Base-by-base conservation (phyloP, 2,888 invertebrate species). In the Eristalinus aeneus region DNA sequence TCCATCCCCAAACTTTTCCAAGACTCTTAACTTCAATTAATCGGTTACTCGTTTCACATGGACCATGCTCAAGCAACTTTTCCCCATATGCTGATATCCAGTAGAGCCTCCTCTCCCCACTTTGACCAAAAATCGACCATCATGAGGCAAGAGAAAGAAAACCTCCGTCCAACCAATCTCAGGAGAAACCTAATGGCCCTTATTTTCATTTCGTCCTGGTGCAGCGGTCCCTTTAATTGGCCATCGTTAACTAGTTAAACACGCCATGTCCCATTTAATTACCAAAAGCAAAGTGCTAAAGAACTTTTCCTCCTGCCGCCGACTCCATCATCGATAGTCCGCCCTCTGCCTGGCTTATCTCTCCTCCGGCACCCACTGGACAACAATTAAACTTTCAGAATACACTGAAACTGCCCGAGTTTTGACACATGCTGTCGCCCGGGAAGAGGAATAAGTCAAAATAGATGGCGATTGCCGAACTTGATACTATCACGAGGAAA, bases 381-480 rank as follows among this genome's bases (percentile, higher is more conserved):
- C 76, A 61, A n/a, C 34, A 54, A 61, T 68, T 68, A 76, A 76
- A 76, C 61, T 61, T 39, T 27, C 27, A 20, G 46, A 72, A 63
- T 20, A 61, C 61, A 63, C 61, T 63, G 68, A 63, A 76, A 69
- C 36, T 54, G 34, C 11, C 27, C 53, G 36, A 69, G 61, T 61
- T 76, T 63, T 61, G 68, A 76, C 76, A 76, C 61, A 76, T 76
- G 76, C 36, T 63, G 61, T 76, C 76, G 54, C 36, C 61, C 54
- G 20, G 39, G 3, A 54, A 5, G 5, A 76, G 34, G 46, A 60
- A 63, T 39, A 63, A 69, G 54, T 63, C 68, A 76, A 61, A 76
- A 61, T 46, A n/a, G 32, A 11, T 2, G 39, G 10, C 22, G 36
- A 39, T 22, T 12, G 53, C 46, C 32, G 27, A 63, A 61, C 11